Base-by-base conservation (phyloP, 2,797 vertebrate species). In the Scomberomorus guttatus region DNA sequence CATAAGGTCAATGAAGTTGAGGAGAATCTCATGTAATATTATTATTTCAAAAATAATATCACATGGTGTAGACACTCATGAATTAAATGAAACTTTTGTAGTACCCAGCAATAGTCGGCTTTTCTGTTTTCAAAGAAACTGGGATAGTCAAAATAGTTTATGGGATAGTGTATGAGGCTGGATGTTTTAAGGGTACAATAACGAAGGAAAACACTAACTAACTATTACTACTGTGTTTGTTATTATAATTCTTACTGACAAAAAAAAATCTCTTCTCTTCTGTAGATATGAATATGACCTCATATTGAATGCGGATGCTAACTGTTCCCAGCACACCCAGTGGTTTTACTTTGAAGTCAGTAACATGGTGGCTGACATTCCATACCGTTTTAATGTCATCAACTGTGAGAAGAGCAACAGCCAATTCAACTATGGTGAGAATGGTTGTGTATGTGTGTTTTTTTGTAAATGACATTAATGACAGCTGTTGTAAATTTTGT, bases 331-430 rank as follows among this genome's bases (percentile, higher is more conserved):
- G 74, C 95, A 98, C 34, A 93, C 95, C 44, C 97, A 99, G 90
- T 99, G 98, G 97, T 99, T 99, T 92, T 98, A 98, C 89, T 98
- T 98, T 51, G 94, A 95, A 90, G 96, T 98, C 85, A 95, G 95
- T 42, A 93, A 94, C 65, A 98, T 97, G 97, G 88, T 77, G 84
- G 77, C 93, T 0, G 86, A 87, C 0, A 48, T 94, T 61, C 87
- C 95, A 2, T 98, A 99, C 75, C 96, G 96, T 44, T 98, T 99
- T 91, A 99, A 98, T 72, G 10, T 99, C 90, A 96, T 99, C 95
- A 99, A 99, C 94, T 98, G 97, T 81, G 97, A 99, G 95, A 99
- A 99, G 92, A 78, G 90, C 85, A 98, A 98, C 93, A 99, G 97
- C 87, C 97, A 99, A 69, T 99, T 97, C 92, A 99, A 98, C 92